A percentile compares a stretch with the other conserved stretches of the same genome.
phyloP scores from a whole-genome alignment of 2,797 vertebrate species.

The Macroramphosus scolopax region DNA sequence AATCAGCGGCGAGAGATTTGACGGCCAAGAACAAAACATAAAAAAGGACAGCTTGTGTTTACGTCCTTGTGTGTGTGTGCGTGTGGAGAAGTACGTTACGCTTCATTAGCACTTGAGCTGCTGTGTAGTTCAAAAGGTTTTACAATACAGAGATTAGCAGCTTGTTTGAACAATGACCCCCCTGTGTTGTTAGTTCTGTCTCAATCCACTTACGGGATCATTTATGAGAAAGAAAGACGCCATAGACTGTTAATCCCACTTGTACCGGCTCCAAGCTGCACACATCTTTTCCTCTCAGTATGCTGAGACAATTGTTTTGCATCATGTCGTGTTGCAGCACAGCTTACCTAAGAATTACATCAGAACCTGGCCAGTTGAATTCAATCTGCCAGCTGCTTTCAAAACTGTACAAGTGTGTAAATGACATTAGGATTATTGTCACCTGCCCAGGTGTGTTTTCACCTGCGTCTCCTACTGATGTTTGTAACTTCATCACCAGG shows the following conservation, averaged over 20 bases:
- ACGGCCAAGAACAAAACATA: neutral
- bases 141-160: conserved; percentile 8
- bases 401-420: too few relatives aligned
- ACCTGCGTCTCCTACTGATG: too few relatives aligned
- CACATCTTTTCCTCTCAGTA: conserved; percentile 13
- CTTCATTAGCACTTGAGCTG: conserved; percentile 8
- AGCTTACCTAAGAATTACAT: too few relatives aligned
- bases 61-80: neutral
- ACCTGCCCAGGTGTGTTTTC: too few relatives aligned
- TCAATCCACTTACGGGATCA: conserved; percentile 48
- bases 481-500: too few relatives aligned
- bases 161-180: conserved; percentile 43
- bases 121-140: neutral
- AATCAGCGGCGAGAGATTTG: conserved; percentile 2
- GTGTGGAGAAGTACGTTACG: conserved; percentile 6
- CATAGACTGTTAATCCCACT: conserved; percentile 20
- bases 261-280: neutral
- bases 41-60: neutral
- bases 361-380: too few relatives aligned
- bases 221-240: conserved; percentile 30
- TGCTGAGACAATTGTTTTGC: too few relatives aligned
- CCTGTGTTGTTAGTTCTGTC: conserved; percentile 26
- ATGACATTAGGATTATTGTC: too few relatives aligned
- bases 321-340: too few relatives aligned
- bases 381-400: too few relatives aligned